These are phyloP conservation scores for Staurois parvus DNA, from an alignment of 2,797 vertebrate genomes.

Conservation along the genomic window DNA sequence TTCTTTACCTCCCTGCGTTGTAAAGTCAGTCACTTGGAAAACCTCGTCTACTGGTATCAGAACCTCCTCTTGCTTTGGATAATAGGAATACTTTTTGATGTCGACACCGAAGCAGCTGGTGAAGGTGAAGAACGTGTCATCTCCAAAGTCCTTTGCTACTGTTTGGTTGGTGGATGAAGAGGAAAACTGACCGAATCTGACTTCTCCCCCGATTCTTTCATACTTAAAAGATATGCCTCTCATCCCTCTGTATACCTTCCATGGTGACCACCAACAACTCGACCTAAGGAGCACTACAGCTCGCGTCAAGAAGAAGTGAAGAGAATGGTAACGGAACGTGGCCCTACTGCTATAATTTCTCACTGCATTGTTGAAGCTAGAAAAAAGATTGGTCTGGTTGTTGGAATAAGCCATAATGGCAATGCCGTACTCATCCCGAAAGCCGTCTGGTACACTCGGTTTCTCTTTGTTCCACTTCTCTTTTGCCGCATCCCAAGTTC, in stretches of 20 bases:
- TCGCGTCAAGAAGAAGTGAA: slow-evolving; percentile 74
- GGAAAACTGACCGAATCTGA: slow-evolving; percentile 72
- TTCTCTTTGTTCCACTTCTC: slow-evolving; percentile 54
- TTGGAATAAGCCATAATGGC: slow-evolving; percentile 69
- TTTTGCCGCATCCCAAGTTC: slow-evolving; percentile 65
- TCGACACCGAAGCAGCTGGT: slow-evolving; percentile 70
- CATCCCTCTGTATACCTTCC: slow-evolving; percentile 64
- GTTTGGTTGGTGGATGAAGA: slow-evolving; percentile 63
- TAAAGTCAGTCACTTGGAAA: slow-evolving; percentile 68
- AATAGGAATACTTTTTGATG: slow-evolving; percentile 67
- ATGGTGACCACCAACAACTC: not conserved
- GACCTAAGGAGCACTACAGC: slow-evolving; percentile 70
- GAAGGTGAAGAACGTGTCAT: slow-evolving; percentile 68
- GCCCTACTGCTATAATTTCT: slow-evolving; percentile 39
- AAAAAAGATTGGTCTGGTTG: slow-evolving; percentile 38
- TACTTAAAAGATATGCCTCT: slow-evolving; percentile 20
- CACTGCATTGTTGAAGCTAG: slow-evolving; percentile 66
- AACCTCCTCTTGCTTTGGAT: slow-evolving; percentile 66
- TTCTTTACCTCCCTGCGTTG: slow-evolving; percentile 5
- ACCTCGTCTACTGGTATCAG: slow-evolving; percentile 72
- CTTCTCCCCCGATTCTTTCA: slow-evolving; percentile 39
- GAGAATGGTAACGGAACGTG: slow-evolving; percentile 71
- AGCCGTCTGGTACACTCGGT: slow-evolving; percentile 63
- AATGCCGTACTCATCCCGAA: slow-evolving; percentile 63
- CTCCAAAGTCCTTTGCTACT: slow-evolving; percentile 63